These are phyloP conservation scores for Charanyca ferruginea DNA, from an alignment of 2,888 invertebrate species.

Conservation along the genomic window DNA sequence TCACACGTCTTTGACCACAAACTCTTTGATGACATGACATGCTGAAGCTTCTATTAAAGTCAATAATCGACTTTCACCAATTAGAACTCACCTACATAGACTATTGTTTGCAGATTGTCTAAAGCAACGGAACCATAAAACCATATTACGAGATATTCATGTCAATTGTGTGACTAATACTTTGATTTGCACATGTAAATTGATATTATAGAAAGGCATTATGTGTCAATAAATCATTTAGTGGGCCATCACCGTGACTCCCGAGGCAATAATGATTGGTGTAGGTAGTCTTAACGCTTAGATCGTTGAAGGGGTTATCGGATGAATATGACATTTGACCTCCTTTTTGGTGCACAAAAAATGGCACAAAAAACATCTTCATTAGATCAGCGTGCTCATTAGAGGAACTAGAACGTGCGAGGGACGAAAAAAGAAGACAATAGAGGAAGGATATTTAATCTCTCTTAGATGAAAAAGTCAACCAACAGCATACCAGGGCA, in stretches of 20 bases:
- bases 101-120: slow-evolving; percentile 68
- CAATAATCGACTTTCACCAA: slow-evolving; percentile 71
- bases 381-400: slow-evolving; percentile 14
- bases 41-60: slow-evolving; percentile 45
- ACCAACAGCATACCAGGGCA: background rate
- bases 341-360: slow-evolving; percentile 32
- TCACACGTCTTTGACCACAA: slow-evolving; percentile 30
- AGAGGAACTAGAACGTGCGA: slow-evolving; percentile 1
- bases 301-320: slow-evolving; percentile 46
- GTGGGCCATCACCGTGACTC: slow-evolving; percentile 33
- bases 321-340: slow-evolving; percentile 52
- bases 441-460: background rate
- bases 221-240: slow-evolving; percentile 49
- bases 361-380: slow-evolving; percentile 36
- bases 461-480: background rate
- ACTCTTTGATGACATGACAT: slow-evolving; percentile 51
- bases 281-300: slow-evolving; percentile 32
- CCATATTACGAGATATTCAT: slow-evolving; percentile 62
- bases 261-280: slow-evolving; percentile 35
- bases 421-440: background rate
- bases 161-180: slow-evolving; percentile 61
- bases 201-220: slow-evolving; percentile 55
- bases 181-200: slow-evolving; percentile 61
- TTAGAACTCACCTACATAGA: slow-evolving; percentile 62
- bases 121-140: slow-evolving; percentile 59